Evolutionary conservation across 2,797 vertebrate species (phyloP).

Genomic region (Typhlichthys eigenmanni): DNA sequence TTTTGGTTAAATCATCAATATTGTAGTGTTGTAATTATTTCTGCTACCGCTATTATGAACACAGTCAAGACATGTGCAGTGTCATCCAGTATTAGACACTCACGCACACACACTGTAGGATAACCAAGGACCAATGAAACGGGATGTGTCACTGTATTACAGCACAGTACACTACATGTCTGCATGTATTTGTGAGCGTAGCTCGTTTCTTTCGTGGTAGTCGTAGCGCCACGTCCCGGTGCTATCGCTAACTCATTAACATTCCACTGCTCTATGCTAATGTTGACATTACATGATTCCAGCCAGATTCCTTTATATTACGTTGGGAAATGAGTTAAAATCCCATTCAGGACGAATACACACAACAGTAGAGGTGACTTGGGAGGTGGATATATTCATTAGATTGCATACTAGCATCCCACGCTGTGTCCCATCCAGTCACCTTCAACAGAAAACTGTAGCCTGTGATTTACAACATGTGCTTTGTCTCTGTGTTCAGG

Average conservation of each 20-base stretch:
- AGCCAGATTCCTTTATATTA: constrained; percentile 28
- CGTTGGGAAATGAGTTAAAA: constrained; percentile 24
- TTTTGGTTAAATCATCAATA: no score
- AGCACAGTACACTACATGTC: no score
- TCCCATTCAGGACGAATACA: constrained; percentile 21
- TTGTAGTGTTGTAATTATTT: no score
- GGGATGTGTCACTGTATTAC: no score
- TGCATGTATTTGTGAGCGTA: constrained; percentile 12
- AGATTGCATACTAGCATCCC: constrained; percentile 17
- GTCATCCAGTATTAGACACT: no score
- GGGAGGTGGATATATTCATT: constrained; percentile 9
- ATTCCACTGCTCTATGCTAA: constrained; percentile 44
- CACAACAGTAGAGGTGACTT: not conserved
- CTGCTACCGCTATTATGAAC: no score
- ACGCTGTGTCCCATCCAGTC: constrained; percentile 32
- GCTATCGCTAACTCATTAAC: constrained; percentile 18
- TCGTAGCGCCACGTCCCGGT: constrained; percentile 2
- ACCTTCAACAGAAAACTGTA: constrained; percentile 8
- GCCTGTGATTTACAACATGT: constrained; percentile 9
- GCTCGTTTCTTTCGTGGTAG: constrained; percentile 1
- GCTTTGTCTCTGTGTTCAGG: constrained; percentile 64
- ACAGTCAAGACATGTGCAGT: no score
- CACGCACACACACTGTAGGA: no score
- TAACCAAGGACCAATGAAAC: constrained; percentile 17
- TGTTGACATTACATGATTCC: constrained; percentile 46